These are phyloP conservation scores for Epizoanthus illoricatus DNA, from an alignment of 92 coral and sea anemone genomes.

Conservation along the genomic window DNA sequence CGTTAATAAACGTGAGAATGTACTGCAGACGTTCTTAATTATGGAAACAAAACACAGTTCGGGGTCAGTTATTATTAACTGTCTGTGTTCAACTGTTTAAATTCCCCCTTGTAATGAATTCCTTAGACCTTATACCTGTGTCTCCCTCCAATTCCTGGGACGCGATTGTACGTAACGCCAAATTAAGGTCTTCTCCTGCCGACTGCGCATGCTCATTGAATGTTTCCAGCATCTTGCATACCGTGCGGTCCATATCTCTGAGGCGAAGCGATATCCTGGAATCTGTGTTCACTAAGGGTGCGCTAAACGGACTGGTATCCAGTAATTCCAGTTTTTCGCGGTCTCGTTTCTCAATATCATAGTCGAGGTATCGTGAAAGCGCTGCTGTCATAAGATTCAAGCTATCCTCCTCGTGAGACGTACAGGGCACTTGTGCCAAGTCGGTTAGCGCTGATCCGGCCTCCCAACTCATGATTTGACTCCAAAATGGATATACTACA, in stretches of 20 bases:
- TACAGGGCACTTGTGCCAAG: too few relatives aligned
- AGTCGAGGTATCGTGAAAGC: neutral
- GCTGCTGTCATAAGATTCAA: neutral
- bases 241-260: constrained; percentile 13
- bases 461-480: too few relatives aligned
- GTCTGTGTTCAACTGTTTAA: too few relatives aligned
- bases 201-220: constrained; percentile 15
- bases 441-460: too few relatives aligned
- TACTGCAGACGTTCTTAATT: too few relatives aligned
- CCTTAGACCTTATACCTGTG: too few relatives aligned
- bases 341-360: constrained; percentile 7
- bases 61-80: too few relatives aligned
- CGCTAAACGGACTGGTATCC: constrained; percentile 27
- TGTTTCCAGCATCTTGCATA: constrained; percentile 6
- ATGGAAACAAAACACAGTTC: too few relatives aligned
- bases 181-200: neutral
- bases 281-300: constrained; percentile 11
- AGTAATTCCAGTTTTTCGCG: constrained; percentile 17
- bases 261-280: constrained; percentile 19
- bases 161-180: neutral
- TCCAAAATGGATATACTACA: too few relatives aligned
- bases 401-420: neutral
- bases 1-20: too few relatives aligned
- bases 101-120: too few relatives aligned
- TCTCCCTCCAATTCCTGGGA: neutral